Base-by-base conservation (phyloP, 2,888 invertebrate species). In the Tipula vernalis region DNA sequence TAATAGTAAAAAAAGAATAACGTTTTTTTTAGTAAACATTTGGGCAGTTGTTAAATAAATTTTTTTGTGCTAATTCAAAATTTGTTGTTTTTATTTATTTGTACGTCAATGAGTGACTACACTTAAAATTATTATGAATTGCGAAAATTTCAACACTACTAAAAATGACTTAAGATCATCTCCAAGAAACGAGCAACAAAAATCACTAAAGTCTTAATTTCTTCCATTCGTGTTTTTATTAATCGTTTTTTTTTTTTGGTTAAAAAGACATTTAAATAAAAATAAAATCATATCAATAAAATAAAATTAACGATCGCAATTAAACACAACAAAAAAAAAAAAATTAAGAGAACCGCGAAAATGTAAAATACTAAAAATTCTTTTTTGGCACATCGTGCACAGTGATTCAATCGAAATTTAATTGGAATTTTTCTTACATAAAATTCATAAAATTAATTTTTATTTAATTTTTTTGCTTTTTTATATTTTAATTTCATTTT, bases 211-310 rank as follows among this genome's bases (percentile, higher is more conserved):
- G n/a, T 51, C 71, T 71, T 71, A 71, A 71, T 71, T 71, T 71
- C 71, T 28, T 71, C 3, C 28, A 71, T 71, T 28, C 71, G 71
- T 28, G 71, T 71, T 71, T 57, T 57, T 57, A 57, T 57, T 57
- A 57, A 57, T 28, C 71, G 18, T 71, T 71, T 28, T 71, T 71
- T 71, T 71, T 71, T 28, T 71, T 71, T 71, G 28, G 71, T 71
- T 71, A 71, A 71, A 71, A 71, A 71, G 71, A 71, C 71, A 71
- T 71, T 71, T 71, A 71, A 57, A 71, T 71, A 71, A 71, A 71
- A 71, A 28, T 71, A 71, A 71, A 71, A 71, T 71, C 71, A 71
- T 71, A 28, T 12, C 71, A 71, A 71, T 71, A 71, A 71, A 71
- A 71, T 28, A 28, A 51, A 51, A 28, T 71, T 71, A 71, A 71